phyloP scores from a whole-genome alignment of 1,140 invertebrate genomes.

The Phocides pigmalion region DNA sequence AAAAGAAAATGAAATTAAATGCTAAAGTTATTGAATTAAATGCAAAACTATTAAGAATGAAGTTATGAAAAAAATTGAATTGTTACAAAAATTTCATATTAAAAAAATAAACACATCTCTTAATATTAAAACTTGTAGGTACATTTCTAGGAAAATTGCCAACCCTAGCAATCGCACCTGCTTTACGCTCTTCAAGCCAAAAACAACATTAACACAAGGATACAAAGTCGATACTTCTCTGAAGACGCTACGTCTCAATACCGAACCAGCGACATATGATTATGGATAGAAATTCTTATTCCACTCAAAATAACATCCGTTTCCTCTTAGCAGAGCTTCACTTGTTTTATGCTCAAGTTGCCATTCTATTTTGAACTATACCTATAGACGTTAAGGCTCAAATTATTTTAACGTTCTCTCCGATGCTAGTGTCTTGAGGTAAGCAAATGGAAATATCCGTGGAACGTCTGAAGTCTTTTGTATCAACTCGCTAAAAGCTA shows the following conservation, averaged over 20 bases:
- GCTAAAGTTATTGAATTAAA: no score
- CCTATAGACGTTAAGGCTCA: slow-evolving; percentile 18
- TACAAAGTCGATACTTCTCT: slow-evolving; percentile 39
- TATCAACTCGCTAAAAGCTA: slow-evolving; percentile 55
- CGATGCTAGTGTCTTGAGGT: slow-evolving; percentile 26
- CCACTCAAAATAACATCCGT: slow-evolving; percentile 78
- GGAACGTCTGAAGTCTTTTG: slow-evolving; percentile 54
- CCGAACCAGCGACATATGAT: slow-evolving; percentile 65
- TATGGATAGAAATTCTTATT: slow-evolving; percentile 80
- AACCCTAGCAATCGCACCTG: slow-evolving; percentile 9
- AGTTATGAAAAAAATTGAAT: no score
- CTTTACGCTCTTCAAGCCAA: slow-evolving; percentile 25
- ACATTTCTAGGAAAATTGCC: not conserved
- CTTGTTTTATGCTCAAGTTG: slow-evolving; percentile 13
- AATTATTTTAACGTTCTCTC: not conserved
- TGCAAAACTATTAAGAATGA: no score
- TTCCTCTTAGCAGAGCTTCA: slow-evolving; percentile 75
- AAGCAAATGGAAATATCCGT: slow-evolving; percentile 47
- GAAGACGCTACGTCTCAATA: slow-evolving; percentile 46
- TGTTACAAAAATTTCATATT: no score
- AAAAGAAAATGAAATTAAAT: no score
- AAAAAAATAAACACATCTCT: no score
- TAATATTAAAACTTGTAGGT: no score
- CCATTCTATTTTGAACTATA: slow-evolving; percentile 29
- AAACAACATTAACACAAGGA: slow-evolving; percentile 24